These are phyloP conservation scores for Haemorhous mexicanus DNA, from an alignment of 2,113 vertebrate genomes.

Conservation along the genomic window DNA sequence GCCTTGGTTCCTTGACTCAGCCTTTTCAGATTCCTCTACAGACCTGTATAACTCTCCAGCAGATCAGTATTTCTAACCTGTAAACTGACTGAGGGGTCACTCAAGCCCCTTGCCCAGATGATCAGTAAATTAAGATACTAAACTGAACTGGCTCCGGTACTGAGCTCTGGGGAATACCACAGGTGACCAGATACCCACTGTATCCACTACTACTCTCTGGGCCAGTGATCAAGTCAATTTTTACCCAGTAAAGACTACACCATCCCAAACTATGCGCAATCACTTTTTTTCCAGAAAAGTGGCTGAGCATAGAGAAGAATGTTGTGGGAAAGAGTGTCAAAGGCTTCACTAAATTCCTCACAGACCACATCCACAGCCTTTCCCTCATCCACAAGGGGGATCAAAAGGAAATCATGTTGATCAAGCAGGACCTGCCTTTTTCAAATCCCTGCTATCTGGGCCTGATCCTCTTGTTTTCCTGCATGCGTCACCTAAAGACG, in stretches of 20 bases:
- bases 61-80: neutral
- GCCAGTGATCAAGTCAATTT: neutral
- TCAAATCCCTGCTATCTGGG: neutral
- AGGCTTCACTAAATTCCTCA: neutral
- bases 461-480: neutral
- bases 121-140: neutral
- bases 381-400: neutral
- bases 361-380: neutral
- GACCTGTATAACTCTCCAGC: neutral
- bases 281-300: neutral
- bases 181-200: neutral
- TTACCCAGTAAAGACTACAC: neutral
- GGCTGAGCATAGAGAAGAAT: neutral
- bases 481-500: too few species aligned
- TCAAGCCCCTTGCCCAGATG: neutral
- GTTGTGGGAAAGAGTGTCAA: neutral
- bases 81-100: neutral
- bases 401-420: neutral
- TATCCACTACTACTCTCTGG: too few species aligned
- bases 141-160: neutral
- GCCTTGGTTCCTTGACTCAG: neutral
- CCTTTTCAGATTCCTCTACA: neutral
- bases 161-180: neutral
- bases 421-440: neutral
- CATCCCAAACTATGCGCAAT: neutral